Conservation (phyloP, 2,113 vertebrate species). For the Varanus salvator region DNA sequence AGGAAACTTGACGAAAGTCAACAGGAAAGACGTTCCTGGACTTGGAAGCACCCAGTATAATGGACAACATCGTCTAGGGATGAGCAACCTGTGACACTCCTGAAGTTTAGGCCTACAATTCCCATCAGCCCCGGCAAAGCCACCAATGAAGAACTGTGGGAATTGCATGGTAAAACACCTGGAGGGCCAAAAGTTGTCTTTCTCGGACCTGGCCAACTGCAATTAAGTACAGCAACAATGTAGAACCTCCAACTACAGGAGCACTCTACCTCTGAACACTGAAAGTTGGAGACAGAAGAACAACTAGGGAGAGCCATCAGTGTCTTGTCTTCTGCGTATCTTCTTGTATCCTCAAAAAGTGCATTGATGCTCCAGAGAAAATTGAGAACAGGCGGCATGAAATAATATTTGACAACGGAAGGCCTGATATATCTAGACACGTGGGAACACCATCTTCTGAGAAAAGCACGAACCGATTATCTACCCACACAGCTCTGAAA, state of each 20-base stretch:
- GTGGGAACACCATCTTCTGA: too few relatives aligned
- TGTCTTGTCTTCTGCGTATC: background rate
- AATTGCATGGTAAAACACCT: background rate
- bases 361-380: background rate
- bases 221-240: background rate
- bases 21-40: background rate
- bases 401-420: background rate
- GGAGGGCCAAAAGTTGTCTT: too few relatives aligned
- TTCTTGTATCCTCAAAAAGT: background rate
- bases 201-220: too few relatives aligned
- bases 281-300: background rate
- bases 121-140: background rate
- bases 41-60: background rate
- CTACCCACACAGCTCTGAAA: accelerated
- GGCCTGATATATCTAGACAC: too few relatives aligned
- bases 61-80: background rate
- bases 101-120: background rate
- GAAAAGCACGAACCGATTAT: background rate
- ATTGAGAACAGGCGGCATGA: background rate
- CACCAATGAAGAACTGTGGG: background rate
- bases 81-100: background rate
- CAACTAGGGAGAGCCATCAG: background rate
- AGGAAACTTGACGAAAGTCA: background rate
- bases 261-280: background rate
- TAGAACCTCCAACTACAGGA: background rate